Conservation (phyloP, 2,888 invertebrate genomes). For the Macaria liturata region DNA sequence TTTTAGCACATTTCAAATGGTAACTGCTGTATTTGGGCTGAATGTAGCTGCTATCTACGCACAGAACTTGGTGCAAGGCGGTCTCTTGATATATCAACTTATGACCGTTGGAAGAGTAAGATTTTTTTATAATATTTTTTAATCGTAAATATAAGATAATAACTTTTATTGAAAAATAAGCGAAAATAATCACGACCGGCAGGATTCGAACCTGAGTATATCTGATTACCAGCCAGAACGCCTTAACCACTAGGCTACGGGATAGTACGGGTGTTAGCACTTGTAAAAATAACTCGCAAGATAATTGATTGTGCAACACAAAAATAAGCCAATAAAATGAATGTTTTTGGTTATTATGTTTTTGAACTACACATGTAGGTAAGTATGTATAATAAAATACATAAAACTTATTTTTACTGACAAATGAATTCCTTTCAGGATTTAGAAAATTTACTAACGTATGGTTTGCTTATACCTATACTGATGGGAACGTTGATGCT, state of each 20-base stretch:
- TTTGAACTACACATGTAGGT: background rate
- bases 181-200: no score
- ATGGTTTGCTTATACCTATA: constrained; percentile 11
- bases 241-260: background rate
- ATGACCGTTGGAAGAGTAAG: constrained; percentile 34
- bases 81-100: constrained; percentile 12
- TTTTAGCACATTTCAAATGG: no score
- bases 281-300: background rate
- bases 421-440: background rate
- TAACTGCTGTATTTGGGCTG: constrained; percentile 18
- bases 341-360: background rate
- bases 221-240: no score
- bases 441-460: background rate
- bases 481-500: constrained; percentile 38
- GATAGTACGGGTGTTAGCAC: background rate
- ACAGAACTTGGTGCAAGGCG: constrained; percentile 42
- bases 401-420: background rate
- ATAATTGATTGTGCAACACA: background rate
- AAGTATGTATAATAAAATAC: background rate
- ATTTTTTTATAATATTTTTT: background rate
- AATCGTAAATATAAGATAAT: background rate
- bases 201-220: no score
- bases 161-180: background rate
- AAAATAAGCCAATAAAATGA: background rate
- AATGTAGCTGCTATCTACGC: constrained; percentile 44